Base-by-base conservation (phyloP, 2,797 vertebrate species). In the Cossypha heuglini region DNA sequence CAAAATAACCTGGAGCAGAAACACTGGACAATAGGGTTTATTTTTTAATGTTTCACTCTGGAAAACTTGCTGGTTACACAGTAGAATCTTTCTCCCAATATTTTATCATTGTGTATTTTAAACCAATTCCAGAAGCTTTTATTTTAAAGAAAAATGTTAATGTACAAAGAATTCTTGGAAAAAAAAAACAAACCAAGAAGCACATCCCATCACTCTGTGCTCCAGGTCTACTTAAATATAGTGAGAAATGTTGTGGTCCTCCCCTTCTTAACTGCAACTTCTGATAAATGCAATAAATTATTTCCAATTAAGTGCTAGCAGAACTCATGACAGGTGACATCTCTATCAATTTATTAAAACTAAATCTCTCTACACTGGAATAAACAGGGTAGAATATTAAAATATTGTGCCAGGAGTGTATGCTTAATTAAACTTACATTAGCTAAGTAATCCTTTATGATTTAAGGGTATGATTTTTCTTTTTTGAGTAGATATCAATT, bases 221-320 rank as follows among this genome's bases (percentile, higher is more conserved):
- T 75, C 12, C 14, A 25, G 16, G 17, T 86, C 91, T 64, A 57
- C 24, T 80, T 89, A 51, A 81, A 90, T 66, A 25, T 67, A 28
- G 33, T 35, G 37, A 88, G 72, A 38, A 93, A 28, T 52, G 78
- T 78, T 8, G 28, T 28, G 3, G 13, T 16, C 40, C 21, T 81
- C 16, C 4, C 18, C 26, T 89, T 87, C 64, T 28, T 63, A 80
- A 76, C 43, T 68, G 64, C 19, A 80, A 31, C 20, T 93, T 95
- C 26, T 86, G 13, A 21, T 69, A 81, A 86, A 66, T 54, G 33
- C 75, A 89, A 93, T 71, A 77, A 87, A 94, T 93, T 54, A 24
- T 66, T 90, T 94, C 62, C 61, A 93, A 80, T 92, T 94, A 96
- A 80, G n/a, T 69, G 62, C 42, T 77, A 88, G 45, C 48, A 95